These are phyloP conservation scores for Micoletzkya japonica DNA, from an alignment of 2,888 invertebrate genomes.

Conservation along the genomic window DNA sequence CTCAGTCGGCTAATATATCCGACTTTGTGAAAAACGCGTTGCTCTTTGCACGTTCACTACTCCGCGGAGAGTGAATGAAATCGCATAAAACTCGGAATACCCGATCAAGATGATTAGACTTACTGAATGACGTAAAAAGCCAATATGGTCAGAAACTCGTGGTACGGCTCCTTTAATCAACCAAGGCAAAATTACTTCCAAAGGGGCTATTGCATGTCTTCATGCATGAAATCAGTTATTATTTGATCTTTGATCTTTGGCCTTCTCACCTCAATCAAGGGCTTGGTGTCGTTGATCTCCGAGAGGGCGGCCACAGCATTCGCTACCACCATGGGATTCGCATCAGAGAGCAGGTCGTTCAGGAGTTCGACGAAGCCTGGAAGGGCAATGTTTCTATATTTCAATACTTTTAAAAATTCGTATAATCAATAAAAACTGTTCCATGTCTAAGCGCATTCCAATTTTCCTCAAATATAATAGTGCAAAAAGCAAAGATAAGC, in stretches of 20 bases:
- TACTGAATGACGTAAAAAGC: no score
- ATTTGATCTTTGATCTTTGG: background rate
- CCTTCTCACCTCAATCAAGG: conserved; percentile 76
- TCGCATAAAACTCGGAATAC: no score
- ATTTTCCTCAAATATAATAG: background rate
- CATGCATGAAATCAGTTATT: no score
- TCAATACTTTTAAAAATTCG: background rate
- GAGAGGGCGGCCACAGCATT: conserved; percentile 98
- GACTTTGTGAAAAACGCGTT: no score
- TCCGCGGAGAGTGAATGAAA: no score
- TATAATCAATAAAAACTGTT: background rate
- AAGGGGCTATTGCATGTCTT: background rate
- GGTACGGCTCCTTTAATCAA: background rate
- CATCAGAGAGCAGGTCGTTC: conserved; percentile 93
- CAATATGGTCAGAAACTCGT: no score
- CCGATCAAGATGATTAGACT: no score
- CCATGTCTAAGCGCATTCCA: background rate
- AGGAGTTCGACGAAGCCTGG: conserved; percentile 84
- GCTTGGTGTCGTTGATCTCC: conserved; percentile 95
- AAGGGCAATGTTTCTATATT: background rate
- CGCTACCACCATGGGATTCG: conserved; percentile 99
- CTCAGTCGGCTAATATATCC: no score
- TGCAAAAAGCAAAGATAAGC: background rate
- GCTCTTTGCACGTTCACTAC: no score
- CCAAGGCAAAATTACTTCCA: background rate